Conservation (phyloP, 64 coral and sea anemone species). For the Montipora cactus region DNA sequence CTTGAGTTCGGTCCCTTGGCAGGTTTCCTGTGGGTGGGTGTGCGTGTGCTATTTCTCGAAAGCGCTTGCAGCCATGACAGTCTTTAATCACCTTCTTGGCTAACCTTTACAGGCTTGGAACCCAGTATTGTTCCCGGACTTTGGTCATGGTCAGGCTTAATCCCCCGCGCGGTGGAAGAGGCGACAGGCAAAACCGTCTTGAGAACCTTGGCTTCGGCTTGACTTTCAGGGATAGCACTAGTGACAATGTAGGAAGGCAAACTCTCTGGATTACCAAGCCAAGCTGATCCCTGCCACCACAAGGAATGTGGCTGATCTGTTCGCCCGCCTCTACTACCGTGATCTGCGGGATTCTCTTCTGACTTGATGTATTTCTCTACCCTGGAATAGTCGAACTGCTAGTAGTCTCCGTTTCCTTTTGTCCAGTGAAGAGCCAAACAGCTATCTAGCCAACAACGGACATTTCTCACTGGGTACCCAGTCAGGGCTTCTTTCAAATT, state of each 20-base stretch:
- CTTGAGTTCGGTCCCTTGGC: background rate
- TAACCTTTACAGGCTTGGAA: slow-evolving; percentile 17
- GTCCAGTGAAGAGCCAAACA: background rate
- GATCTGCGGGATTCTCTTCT: slow-evolving; percentile 24
- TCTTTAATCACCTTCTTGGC: background rate
- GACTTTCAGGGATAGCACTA: slow-evolving; percentile 12
- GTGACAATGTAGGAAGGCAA: slow-evolving; percentile 40
- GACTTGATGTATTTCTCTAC: too few relatives aligned
- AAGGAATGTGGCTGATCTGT: background rate
- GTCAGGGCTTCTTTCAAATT: background rate
- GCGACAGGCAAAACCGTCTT: slow-evolving; percentile 47
- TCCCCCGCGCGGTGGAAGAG: slow-evolving; percentile 54
- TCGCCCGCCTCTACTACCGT: slow-evolving; percentile 23
- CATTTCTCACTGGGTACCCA: background rate
- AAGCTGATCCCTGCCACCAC: slow-evolving; percentile 42
- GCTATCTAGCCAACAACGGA: slow-evolving; percentile 31
- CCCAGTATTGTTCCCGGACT: slow-evolving; percentile 37
- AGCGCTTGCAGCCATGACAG: slow-evolving; percentile 35
- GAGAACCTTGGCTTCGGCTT: slow-evolving; percentile 47
- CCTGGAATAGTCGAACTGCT: background rate
- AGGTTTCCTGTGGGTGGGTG: background rate
- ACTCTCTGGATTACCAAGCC: slow-evolving; percentile 30
- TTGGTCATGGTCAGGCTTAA: slow-evolving; percentile 16
- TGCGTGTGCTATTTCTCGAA: background rate
- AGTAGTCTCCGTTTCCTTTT: background rate